These are phyloP conservation scores for Papilio protenor DNA, from an alignment of 2,888 invertebrate species.

Conservation along the genomic window DNA sequence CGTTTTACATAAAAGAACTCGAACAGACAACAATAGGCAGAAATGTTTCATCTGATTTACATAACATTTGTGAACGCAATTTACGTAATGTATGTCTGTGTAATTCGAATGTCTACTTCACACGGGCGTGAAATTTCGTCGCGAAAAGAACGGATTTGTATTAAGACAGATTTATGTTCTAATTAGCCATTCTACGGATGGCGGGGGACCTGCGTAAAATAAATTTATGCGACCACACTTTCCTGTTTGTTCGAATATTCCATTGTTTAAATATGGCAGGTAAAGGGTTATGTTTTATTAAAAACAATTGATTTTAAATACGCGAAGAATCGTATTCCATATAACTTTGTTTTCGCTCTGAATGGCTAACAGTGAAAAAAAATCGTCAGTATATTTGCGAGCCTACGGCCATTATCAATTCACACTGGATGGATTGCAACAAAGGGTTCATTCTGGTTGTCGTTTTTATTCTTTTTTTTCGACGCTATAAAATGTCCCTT, in stretches of 20 bases:
- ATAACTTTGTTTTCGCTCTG: constrained; percentile 46
- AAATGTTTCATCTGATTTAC: constrained; percentile 17
- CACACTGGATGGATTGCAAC: constrained; percentile 72
- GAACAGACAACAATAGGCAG: neutral
- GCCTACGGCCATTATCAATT: constrained; percentile 73
- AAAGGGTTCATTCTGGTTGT: constrained; percentile 69
- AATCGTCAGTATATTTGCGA: constrained; percentile 36
- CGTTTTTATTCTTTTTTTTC: constrained; percentile 63
- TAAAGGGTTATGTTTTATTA: constrained; percentile 53
- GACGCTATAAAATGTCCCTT: constrained; percentile 64
- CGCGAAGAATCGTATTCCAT: constrained; percentile 5
- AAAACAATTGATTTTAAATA: constrained; percentile 30
- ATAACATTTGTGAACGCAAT: constrained; percentile 30
- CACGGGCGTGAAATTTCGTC: constrained; percentile 57
- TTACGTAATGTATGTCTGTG: constrained; percentile 39
- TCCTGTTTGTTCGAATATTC: constrained; percentile 70
- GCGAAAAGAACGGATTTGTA: constrained; percentile 71
- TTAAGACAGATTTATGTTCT: constrained; percentile 79
- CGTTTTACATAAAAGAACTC: neutral
- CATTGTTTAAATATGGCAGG: constrained; percentile 68
- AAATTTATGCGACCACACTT: constrained; percentile 73
- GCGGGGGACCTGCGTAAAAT: constrained; percentile 68
- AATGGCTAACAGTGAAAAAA: constrained; percentile 59
- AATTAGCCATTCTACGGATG: constrained; percentile 70
- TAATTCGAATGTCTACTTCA: constrained; percentile 47